Conservation (phyloP, 2,113 vertebrate species). For the Peromyscus californicus region DNA sequence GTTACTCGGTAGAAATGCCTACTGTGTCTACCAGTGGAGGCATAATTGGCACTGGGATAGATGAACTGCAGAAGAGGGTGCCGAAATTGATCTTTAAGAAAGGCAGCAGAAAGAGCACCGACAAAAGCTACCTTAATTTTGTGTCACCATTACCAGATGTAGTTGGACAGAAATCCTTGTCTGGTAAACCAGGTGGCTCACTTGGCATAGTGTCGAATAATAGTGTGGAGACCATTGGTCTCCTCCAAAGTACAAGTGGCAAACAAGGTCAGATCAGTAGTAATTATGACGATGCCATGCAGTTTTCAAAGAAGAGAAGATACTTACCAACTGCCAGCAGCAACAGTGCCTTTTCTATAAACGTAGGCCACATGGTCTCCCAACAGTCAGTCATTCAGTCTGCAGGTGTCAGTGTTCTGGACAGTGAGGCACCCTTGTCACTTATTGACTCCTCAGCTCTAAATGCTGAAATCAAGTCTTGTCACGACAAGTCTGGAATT, state of each 20-base stretch:
- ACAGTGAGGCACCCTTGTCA: constrained; percentile 93
- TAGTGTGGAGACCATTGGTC: constrained; percentile 92
- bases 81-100: constrained; percentile 97
- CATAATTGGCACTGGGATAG: constrained; percentile 90
- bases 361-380: constrained; percentile 94
- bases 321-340: constrained; percentile 96
- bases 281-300: constrained; percentile 99
- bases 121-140: constrained; percentile 94
- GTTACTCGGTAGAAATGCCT: constrained; percentile 94
- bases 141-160: constrained; percentile 89
- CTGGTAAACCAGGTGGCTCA: constrained; percentile 91
- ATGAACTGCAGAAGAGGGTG: constrained; percentile 92
- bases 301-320: constrained; percentile 99
- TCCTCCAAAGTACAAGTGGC: constrained; percentile 92
- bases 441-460: constrained; percentile 96
- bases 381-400: constrained; percentile 97
- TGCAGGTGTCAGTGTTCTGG: constrained; percentile 93
- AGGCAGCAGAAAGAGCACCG: constrained; percentile 92
- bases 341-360: constrained; percentile 94
- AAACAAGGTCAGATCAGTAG: constrained; percentile 94
- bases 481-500: constrained; percentile 98
- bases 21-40: constrained; percentile 91
- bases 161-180: constrained; percentile 92
- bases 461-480: constrained; percentile 93
- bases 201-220: constrained; percentile 90